phyloP scores from a whole-genome alignment of 2,797 vertebrate genomes.

The Pipistrellus kuhlii region DNA sequence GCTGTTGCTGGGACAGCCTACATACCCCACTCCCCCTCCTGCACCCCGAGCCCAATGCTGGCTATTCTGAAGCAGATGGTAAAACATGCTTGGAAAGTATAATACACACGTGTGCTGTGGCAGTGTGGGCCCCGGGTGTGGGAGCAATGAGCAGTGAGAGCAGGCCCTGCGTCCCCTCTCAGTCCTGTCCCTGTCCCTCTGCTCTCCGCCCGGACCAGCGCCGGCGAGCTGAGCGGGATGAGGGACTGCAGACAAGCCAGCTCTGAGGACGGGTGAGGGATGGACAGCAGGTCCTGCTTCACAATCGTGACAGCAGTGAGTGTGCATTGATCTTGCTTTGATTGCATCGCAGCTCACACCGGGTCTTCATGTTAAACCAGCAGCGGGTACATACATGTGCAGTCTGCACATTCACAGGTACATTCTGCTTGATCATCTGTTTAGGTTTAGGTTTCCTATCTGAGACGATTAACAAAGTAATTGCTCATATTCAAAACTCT shows the following conservation, averaged over 20 bases:
- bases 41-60: background rate
- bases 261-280: background rate
- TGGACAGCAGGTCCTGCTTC: background rate
- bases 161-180: background rate
- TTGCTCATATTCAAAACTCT: constrained; percentile 42
- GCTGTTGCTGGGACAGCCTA: background rate
- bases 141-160: background rate
- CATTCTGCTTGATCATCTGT: constrained; percentile 15
- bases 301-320: background rate
- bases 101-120: background rate
- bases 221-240: background rate
- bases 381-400: background rate
- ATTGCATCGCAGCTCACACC: background rate
- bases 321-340: background rate
- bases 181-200: background rate
- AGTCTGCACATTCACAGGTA: background rate
- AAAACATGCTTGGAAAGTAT: background rate
- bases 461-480: constrained; percentile 3
- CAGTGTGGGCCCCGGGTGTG: background rate
- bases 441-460: constrained; percentile 41
- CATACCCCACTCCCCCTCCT: background rate
- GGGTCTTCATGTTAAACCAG: background rate
- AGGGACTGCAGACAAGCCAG: no score
- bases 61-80: background rate
- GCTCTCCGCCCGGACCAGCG: background rate